Evolutionary conservation across 2,113 vertebrate genomes (phyloP), one percentile per base, ranked within the genome.

Genomic region (Clarias macrocephalus): DNA sequence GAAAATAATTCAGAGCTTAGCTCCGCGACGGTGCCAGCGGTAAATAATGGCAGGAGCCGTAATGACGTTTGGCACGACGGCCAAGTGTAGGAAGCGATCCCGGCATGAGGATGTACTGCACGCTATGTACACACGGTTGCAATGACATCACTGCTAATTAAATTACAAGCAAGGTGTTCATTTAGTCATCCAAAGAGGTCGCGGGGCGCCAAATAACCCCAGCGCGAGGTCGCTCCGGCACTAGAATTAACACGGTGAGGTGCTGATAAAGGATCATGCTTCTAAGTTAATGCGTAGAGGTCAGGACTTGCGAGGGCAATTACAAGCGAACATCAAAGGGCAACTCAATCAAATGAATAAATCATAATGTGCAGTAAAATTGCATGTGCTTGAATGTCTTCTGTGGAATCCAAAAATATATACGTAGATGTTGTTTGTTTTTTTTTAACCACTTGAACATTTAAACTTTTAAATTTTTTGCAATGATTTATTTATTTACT

Each of bases 1-100:
- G 76, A 90, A 62, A 87, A 85, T 83, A 88, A 82, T 80, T 84
- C 63, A 72, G 57, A 63, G 59, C 80, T 87, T 83, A 65, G 85
- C 66, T 90, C 73, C 85, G 72, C 37, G 42, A 59, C 57, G 28
- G 48, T 68, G 59, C 57, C 56, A 60, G 84, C 70, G 66, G 66
- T 90, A 86, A 89, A 89, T 75, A 76, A 79, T 16, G 65, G 54
- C 84, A 76, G 52, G 72, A 81, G 3, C 65, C 65, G 57, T 84
- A 90, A 84, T 86, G 86, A 80, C 59, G 59, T 70, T 77, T 80
- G 72, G 83, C 73, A 33, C 57, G 21, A 57, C 2, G 18, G 83
- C 80, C 84, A 83, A 80, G 65, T 62, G 59, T 65, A 84, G 86
- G 83, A 89, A 79, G 77, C 70, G 56, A 89, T 62, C 62, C 57